phyloP scores from a whole-genome alignment of 2,888 invertebrate species.

The Gymnosoma rotundatum region DNA sequence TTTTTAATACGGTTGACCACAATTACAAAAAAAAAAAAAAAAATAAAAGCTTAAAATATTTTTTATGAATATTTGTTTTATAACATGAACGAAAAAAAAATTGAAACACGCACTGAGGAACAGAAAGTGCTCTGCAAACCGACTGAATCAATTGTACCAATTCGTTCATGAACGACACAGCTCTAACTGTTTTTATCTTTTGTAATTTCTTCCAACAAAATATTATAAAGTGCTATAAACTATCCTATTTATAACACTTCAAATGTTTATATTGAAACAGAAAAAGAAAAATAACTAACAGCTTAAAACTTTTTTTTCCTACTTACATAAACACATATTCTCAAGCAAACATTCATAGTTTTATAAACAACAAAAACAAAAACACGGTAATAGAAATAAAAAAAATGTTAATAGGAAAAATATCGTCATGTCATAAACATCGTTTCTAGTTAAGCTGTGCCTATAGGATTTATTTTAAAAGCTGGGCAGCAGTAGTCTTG shows the following conservation, averaged over 20 bases:
- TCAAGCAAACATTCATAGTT: neutral
- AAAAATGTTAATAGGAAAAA: constrained; percentile 16
- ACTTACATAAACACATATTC: neutral
- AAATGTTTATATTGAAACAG: neutral
- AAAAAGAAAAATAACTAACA: neutral
- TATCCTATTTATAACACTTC: constrained; percentile 35
- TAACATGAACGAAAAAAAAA: too few species aligned
- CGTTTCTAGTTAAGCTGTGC: constrained; percentile 39
- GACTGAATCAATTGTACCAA: too few species aligned
- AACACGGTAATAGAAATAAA: neutral
- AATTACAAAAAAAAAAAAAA: too few species aligned
- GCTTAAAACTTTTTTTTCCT: neutral
- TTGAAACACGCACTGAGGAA: too few species aligned
- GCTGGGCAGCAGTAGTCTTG: neutral
- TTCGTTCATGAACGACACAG: too few species aligned
- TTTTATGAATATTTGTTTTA: too few species aligned
- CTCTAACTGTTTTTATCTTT: neutral
- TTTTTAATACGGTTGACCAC: too few species aligned
- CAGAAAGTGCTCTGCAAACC: too few species aligned
- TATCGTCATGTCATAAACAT: constrained; percentile 33
- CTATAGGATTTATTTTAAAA: constrained; percentile 1
- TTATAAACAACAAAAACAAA: neutral
- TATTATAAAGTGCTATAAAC: constrained; percentile 17
- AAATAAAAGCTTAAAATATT: too few species aligned
- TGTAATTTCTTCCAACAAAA: neutral